Evolutionary conservation across 2,113 vertebrate genomes (phyloP), one percentile per base, ranked within the genome.

Genomic region (Chaetodon auriga): DNA sequence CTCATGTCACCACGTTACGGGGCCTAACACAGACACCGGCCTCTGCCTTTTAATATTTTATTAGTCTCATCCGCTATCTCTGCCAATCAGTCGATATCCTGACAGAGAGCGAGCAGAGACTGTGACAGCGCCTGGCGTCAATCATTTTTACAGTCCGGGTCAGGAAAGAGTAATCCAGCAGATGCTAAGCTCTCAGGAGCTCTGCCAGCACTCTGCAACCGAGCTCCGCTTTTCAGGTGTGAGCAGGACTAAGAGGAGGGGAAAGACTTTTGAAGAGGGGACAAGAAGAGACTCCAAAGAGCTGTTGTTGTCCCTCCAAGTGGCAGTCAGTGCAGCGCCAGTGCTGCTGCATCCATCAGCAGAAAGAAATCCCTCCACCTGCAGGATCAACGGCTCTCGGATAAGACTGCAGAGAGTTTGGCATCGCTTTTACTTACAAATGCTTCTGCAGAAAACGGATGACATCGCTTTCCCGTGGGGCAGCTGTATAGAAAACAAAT

Each of bases 1-100:
- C 88, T 89, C 89, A 83, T 88, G 88, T 87, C 86, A 86, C 82
- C 77, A 23, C 11, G 14, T 86, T 84, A 78, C 72, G 75, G 58
- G 41, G 51, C 83, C 87, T 21, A 71, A 89, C 86, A 74, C 62
- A 72, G 78, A 82, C 36, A 45, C 63, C 14, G 74, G 81, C 81
- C 82, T 75, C 75, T 43, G 41, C 15, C 0, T 87, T 86, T 93
- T 82, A 93, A 93, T 93, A 92, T 92, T 94, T 93, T 83, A 91
- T 92, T 71, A 87, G 85, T 78, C 82, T 88, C 87, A 87, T 93
- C 91, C 85, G 58, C 85, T 79, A 81, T 81, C 89, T 88, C 84
- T 46, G 63, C 82, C 88, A 62, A 82, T 82, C 90, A 75, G 90
- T 92, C 89, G 53, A 93, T 87, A 90, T 69, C 63, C 83, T 76